Base-by-base conservation (phyloP, 2,113 vertebrate genomes). In the Sebastes fasciatus region DNA sequence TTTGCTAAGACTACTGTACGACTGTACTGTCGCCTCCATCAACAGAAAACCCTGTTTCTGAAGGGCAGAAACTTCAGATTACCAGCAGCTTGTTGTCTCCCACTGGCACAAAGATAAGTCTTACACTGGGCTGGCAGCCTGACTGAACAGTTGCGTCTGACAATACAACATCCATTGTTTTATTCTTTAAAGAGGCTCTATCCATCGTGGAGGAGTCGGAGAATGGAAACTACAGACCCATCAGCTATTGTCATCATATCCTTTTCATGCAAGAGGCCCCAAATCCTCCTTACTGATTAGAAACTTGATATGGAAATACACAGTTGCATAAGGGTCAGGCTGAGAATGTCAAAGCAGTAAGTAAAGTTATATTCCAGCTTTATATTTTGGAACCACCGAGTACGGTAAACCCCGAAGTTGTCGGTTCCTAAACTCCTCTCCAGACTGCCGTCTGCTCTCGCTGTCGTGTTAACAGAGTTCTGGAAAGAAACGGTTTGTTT, bases 221-320 rank as follows among this genome's bases (percentile, higher is more conserved):
- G 21, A 26, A 57, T 43, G 13, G 69, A 62, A 77, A 62, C 43
- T 48, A 16, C 8, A 34, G 60, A 13, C 26, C 73, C 17, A 57
- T 66, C 34, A 77, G 52, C 45, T 81, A 16, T 45, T 63, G 63
- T 51, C 71, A 57, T 43, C 48, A 57, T 23, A 34, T 42, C 0
- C 51, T 58, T 52, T 51, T 69, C 49, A 74, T 48, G 49, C 16
- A 55, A 57, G 8, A 61, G 14, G 19, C 64, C 64, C 13, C 12
- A 69, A 55, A 48, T 70, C 26, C n/a, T 23, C 54, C 49, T 45
- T 21, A 13, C n/a, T 23, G 65, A 55, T 54, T 45, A 55, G 8
- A 43, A 62, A 63, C 34, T 23, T 60, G 17, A 80, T 45, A 40
- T 76, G 51, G 65, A 58, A 63, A 65, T 14, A 23, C 23, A 70